A percentile compares a stretch with the other conserved stretches of the same genome.
Evolutionary conservation across 2,888 invertebrate genomes (phyloP).

Genomic region (Stenoptilia bipunctidactyla): DNA sequence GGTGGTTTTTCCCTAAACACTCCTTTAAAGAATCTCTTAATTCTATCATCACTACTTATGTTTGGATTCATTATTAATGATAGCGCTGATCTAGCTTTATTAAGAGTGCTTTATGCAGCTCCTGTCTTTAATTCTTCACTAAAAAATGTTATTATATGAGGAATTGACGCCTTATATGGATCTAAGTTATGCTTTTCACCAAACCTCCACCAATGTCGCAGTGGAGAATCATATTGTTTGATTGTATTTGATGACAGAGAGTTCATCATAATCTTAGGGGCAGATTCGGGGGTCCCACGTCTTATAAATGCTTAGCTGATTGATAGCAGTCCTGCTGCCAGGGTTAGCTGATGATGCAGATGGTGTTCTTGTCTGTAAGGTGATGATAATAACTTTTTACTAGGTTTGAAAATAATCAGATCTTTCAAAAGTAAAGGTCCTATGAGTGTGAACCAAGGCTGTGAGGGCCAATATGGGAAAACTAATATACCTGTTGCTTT

Average conservation of each 20-base stretch:
- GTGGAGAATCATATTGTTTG: neutral
- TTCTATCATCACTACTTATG: too few relatives aligned
- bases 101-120: too few relatives aligned
- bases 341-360: neutral
- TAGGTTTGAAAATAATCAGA: neutral
- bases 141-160: neutral
- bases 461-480: too few relatives aligned
- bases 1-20: too few relatives aligned
- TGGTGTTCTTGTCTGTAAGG: constrained; percentile 1
- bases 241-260: neutral
- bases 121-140: too few relatives aligned
- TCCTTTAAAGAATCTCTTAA: too few relatives aligned
- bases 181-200: neutral
- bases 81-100: too few relatives aligned
- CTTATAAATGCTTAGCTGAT: neutral
- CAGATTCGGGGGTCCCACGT: neutral
- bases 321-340: neutral
- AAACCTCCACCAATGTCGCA: neutral
- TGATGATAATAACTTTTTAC: constrained; percentile 6
- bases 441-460: neutral
- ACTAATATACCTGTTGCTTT: too few relatives aligned
- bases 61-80: too few relatives aligned
- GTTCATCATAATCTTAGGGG: neutral
- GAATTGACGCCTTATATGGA: neutral
- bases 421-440: neutral